Base-by-base conservation (phyloP, 2,888 invertebrate species). In the Andrena haemorrhoa region DNA sequence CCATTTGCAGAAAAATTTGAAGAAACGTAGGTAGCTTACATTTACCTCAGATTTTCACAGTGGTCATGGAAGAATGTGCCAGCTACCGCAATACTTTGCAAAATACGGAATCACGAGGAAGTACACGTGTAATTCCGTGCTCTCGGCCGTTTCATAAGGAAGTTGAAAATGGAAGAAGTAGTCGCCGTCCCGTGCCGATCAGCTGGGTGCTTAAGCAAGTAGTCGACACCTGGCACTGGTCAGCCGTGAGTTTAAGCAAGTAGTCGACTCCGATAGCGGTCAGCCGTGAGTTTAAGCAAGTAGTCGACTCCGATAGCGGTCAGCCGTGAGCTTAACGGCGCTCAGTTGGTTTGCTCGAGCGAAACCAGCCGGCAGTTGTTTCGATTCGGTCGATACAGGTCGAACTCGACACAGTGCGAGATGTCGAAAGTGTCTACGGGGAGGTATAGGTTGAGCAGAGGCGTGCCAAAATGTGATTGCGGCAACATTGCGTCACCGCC, bases 381-480 rank as follows among this genome's bases (percentile, higher is more conserved):
- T 66, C 79, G 76, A 75, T 75, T 53, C 70, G 80, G 53, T 86
- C 83, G 88, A 84, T 86, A 82, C 82, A 84, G 81, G 79, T 84
- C 83, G 87, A 86, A 84, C 82, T 82, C 82, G 83, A 84, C 83
- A 73, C 70, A 82, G 81, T 72, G 79, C 84, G 80, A 87, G 86
- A 87, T 84, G 86, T 86, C 87, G 84, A 86, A 87, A 85, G 88
- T 88, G 86, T 72, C 83, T 84, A 88, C 79, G 75, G 87, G 79
- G 75, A 79, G 79, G 80, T 83, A 84, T 88, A 88, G 88, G 84
- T 86, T 88, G 82, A 86, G 82, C 74, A 86, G 89, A 90, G 92
- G 89, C 89, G 92, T 92, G 92, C 91, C 92, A 92, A 92, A 92
- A 92, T 93, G 93, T 92, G 92, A 93, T 93, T 92, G 92, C 91